These are phyloP conservation scores for Corydoras sp. DNA, from an alignment of 2,113 vertebrate genomes.

Conservation along the genomic window DNA sequence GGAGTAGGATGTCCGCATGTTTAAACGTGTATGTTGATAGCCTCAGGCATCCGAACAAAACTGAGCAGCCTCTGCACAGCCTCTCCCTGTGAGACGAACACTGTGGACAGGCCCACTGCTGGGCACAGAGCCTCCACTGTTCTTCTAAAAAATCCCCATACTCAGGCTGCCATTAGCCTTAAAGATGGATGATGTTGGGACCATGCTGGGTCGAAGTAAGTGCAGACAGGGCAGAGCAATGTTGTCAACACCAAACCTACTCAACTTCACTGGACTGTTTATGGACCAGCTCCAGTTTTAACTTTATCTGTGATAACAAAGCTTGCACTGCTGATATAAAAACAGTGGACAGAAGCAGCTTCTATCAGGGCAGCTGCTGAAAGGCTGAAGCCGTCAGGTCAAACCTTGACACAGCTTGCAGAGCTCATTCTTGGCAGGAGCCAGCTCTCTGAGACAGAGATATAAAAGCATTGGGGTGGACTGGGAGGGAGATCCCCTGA, in stretches of 20 bases:
- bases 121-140: conserved; percentile 45
- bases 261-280: conserved; percentile 17
- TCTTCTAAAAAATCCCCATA: conserved; percentile 48
- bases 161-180: conserved; percentile 50
- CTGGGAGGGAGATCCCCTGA: conserved; percentile 8
- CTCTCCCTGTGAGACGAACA: conserved; percentile 27
- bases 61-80: not conserved
- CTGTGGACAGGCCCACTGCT: conserved; percentile 22
- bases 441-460: conserved; percentile 20
- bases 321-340: conserved; percentile 12
- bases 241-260: conserved; percentile 32
- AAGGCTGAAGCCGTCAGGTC: conserved; percentile 29
- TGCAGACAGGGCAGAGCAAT: conserved; percentile 12
- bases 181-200: conserved; percentile 48
- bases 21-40: not conserved
- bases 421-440: conserved; percentile 19
- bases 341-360: conserved; percentile 9
- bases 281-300: conserved; percentile 16
- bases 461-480: conserved; percentile 17
- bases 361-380: conserved; percentile 32
- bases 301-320: conserved; percentile 17
- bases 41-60: conserved; percentile 4
- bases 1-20: conserved; percentile 1
- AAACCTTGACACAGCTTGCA: conserved; percentile 22
- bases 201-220: conserved; percentile 28